A percentile compares a stretch with the other conserved stretches of the same genome.
Evolutionary conservation across 2,113 vertebrate genomes (phyloP).

Genomic region (Carassius auratus): DNA sequence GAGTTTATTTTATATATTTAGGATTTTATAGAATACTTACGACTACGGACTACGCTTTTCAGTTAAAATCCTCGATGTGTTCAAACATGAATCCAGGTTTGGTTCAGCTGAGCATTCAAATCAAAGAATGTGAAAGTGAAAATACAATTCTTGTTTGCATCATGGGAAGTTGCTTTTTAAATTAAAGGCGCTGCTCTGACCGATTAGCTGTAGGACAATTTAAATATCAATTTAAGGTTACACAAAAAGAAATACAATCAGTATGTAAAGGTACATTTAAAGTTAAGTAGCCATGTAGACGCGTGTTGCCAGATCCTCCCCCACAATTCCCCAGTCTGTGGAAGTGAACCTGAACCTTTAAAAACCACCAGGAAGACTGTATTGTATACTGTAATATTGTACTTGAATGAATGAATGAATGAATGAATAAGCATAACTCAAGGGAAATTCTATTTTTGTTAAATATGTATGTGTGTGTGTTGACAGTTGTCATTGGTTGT

Average conservation of each 20-base stretch:
- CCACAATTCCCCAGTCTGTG: neutral
- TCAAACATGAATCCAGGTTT: neutral
- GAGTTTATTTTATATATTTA: neutral
- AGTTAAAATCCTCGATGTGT: neutral
- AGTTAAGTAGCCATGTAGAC: neutral
- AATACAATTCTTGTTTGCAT: conserved; percentile 44
- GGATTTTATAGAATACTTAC: conserved; percentile 7
- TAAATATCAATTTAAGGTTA: neutral
- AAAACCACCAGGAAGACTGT: neutral
- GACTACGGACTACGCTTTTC: neutral
- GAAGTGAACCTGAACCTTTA: neutral
- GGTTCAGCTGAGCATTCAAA: neutral
- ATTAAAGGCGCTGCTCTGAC: neutral
- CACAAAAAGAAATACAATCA: neutral
- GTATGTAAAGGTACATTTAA: neutral
- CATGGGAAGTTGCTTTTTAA: conserved; percentile 38
- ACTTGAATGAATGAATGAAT: too few species aligned
- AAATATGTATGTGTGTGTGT: too few species aligned
- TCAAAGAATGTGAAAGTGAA: conserved; percentile 52
- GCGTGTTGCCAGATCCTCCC: conserved; percentile 16
- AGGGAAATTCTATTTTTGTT: too few species aligned
- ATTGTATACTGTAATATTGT: too few species aligned
- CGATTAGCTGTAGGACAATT: neutral
- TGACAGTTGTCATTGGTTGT: neutral
- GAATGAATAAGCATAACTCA: too few species aligned